Base-by-base conservation (phyloP, 2,113 vertebrate species). In the Rhombomys opimus region DNA sequence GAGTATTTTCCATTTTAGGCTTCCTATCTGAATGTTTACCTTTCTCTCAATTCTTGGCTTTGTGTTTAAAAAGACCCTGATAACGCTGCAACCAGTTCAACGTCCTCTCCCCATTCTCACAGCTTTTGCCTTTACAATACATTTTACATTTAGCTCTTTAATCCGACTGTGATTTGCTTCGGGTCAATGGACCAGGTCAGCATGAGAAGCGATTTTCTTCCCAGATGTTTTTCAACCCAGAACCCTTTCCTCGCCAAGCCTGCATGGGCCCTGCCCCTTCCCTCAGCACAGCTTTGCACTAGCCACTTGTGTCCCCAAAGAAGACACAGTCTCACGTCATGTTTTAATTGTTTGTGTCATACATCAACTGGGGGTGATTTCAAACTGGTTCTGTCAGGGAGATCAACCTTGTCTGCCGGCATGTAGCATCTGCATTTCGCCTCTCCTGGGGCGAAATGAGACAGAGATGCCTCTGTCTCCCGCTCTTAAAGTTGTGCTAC, bases 21-120 rank as follows among this genome's bases (percentile, higher is more conserved):
- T 22, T n/a, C 84, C 6, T 73, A 78, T 67, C 27, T 73, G 50
- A 22, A 70, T 80, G 30, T 82, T 84, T 85, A 35, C 22, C 27
- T 91, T 73, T 63, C 20, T 81, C 90, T 81, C 8, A 41, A 32
- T 23, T 54, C 46, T 59, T 70, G 59, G 6, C 90, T 82, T 75
- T 38, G 54, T 68, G 25, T 89, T 87, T 95, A 17, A 80, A 80
- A 96, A 93, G 9, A 17, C 11, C n/a, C 61, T 46, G n/a, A 3
- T 63, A 78, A 90, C 50, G 54, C 77, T 94, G 41, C 81, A 9
- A 94, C 25, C 61, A 59, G 41, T 94, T 88, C 87, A 92, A 65
- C 63, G 65, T 14, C 63, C 57, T 77, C 52, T 15, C 67, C 35
- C 46, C 41, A 41, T n/a, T 84, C 76, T 81, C 65, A 72, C 32